These are phyloP conservation scores for Euplexia lucipara DNA, from an alignment of 2,888 invertebrate genomes.

Conservation along the genomic window DNA sequence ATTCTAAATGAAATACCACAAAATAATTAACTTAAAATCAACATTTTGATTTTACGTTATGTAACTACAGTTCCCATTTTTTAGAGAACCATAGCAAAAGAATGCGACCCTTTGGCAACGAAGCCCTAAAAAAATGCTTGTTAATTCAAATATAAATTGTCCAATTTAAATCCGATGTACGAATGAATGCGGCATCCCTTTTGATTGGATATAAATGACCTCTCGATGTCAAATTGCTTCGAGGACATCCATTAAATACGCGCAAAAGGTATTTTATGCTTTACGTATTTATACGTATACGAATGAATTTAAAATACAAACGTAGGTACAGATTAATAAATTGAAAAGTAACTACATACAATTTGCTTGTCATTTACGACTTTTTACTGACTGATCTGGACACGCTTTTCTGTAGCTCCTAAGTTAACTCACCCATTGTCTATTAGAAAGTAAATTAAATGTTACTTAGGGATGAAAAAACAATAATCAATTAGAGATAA, in stretches of 20 bases:
- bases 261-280: conserved; percentile 31
- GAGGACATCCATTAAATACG: conserved; percentile 43
- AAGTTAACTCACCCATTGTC: no score
- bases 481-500: no score
- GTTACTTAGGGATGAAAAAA: no score
- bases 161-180: conserved; percentile 46
- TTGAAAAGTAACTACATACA: conserved; percentile 5
- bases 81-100: background rate
- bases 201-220: conserved; percentile 56
- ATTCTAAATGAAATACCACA: background rate
- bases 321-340: background rate
- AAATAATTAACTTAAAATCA: background rate
- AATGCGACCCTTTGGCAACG: background rate
- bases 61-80: background rate
- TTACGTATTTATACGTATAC: conserved; percentile 13
- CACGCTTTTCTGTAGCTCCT: no score
- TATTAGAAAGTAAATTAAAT: no score
- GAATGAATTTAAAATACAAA: conserved; percentile 25
- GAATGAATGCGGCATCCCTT: conserved; percentile 39
- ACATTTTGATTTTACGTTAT: background rate
- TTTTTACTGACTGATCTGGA: no score
- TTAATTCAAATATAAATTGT: conserved; percentile 50
- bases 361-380: no score
- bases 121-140: conserved; percentile 29
- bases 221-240: conserved; percentile 59